Percentiles rank a stretch among this genome's conserved stretches.
Evolutionary conservation across 2,113 vertebrate genomes (phyloP).

Genomic region (Phalacrocorax carbo): DNA sequence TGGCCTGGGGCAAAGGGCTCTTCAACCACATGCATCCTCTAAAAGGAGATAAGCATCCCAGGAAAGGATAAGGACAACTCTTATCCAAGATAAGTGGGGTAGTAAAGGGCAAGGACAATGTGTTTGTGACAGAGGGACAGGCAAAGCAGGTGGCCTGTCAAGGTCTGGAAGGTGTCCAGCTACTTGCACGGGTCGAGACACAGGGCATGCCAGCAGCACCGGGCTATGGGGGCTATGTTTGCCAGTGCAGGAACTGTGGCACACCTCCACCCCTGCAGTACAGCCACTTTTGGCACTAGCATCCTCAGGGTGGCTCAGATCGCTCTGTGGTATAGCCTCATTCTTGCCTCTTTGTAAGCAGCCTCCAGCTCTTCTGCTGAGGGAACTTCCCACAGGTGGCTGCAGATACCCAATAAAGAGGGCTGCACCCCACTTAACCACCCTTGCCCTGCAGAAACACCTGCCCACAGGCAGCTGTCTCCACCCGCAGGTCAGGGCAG

Average conservation of each 20-base stretch:
- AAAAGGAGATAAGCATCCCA: not conserved
- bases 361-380: not conserved
- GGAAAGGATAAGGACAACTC: not conserved
- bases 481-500: not conserved
- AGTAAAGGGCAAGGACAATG: not conserved
- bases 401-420: not conserved
- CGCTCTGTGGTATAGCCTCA: not conserved
- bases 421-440: too few species aligned
- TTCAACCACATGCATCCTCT: not conserved
- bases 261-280: not conserved
- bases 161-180: not conserved
- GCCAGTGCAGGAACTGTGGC: not conserved
- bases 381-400: not conserved
- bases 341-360: not conserved
- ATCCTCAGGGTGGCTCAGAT: accelerated
- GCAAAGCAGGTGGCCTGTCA: not conserved
- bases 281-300: not conserved
- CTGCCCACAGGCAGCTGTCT: not conserved
- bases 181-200: not conserved
- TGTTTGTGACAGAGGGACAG: not conserved
- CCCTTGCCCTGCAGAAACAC: not conserved
- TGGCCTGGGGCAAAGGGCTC: not conserved
- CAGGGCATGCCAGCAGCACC: not conserved
- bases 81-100: not conserved
- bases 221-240: accelerated